Evolutionary conservation across 2,888 invertebrate genomes (phyloP), one percentile per base, ranked within the genome.

Genomic region (Eupelmus urozonus): DNA sequence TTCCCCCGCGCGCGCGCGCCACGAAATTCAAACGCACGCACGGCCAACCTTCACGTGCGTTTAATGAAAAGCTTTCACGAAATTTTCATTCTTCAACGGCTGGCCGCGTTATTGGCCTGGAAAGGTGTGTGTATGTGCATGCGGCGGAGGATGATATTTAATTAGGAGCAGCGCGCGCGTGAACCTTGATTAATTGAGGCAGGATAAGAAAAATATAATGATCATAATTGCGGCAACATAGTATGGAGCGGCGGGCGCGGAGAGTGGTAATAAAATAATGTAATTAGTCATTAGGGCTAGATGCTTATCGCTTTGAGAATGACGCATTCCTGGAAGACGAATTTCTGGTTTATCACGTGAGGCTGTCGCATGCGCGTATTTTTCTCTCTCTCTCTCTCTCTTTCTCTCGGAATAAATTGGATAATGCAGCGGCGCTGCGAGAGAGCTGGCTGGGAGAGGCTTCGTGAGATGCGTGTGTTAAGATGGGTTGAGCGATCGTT

Each of bases 271-370:
- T 76, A 76, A 76, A 76, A 66, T 76, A 80, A 80, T 80, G 55
- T 65, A 70, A 76, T 73, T 69, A 76, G 73, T 72, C 76, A 76
- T 76, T 51, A 79, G 16, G 42, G 25, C 45, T 34, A 5, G 79
- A 80, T 80, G 60, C 76, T 74, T 76, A 73, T 80, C 79, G 49
- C 55, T 75, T 65, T 76, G 62, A 69, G 63, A 73, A 73, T 76
- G 65, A 79, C 60, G 59, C 67, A 57, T 79, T 79, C 79, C 34
- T 73, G 72, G 76, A 79, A 76, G 72, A 69, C 59, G 67, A 76
- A 76, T 79, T 76, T 67, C 62, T 25, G 40, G 23, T 40, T n/a
- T n/a, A 57, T 76, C 70, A 78, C 73, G 59, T 74, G 40, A 49
- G 62, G 27, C 23, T 59, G 65, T 71, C 57, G 34, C 40, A 53